A percentile compares a stretch with the other conserved stretches of the same genome.
These are phyloP conservation scores for Elachura formosa DNA, from an alignment of 2,113 vertebrate species.

Conservation along the genomic window DNA sequence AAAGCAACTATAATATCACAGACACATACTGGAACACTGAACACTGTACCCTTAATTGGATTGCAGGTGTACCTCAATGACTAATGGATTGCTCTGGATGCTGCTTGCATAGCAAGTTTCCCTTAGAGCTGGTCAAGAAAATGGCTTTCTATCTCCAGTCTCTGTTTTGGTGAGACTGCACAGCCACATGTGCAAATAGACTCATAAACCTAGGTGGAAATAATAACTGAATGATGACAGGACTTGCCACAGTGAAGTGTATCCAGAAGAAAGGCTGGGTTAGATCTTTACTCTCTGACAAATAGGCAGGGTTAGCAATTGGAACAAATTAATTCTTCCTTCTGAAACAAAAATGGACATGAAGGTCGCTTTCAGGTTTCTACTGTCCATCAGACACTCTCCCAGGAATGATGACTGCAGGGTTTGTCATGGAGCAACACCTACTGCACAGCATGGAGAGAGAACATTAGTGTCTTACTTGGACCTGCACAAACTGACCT, in stretches of 20 bases:
- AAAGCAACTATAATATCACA: background rate
- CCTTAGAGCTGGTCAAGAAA: background rate
- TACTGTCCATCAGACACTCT: background rate
- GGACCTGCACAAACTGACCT: background rate
- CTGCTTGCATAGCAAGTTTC: background rate
- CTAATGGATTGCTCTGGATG: background rate
- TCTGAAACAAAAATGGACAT: background rate
- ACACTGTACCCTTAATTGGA: background rate
- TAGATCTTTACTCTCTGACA: background rate
- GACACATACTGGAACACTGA: background rate
- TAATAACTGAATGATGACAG: background rate
- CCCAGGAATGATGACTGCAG: background rate
- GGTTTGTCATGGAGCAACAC: background rate
- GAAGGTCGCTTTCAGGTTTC: background rate
- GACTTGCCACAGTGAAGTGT: fast-evolving
- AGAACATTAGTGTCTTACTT: background rate
- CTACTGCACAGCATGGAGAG: background rate
- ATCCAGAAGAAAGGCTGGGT: background rate
- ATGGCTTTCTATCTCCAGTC: background rate
- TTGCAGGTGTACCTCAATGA: background rate
- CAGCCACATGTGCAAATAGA: background rate
- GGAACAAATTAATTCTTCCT: background rate
- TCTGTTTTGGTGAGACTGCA: background rate
- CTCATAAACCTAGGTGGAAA: background rate
- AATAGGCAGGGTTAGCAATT: fast-evolving